phyloP scores from a whole-genome alignment of 1,140 invertebrate genomes.

The Bombus vancouverensis region DNA sequence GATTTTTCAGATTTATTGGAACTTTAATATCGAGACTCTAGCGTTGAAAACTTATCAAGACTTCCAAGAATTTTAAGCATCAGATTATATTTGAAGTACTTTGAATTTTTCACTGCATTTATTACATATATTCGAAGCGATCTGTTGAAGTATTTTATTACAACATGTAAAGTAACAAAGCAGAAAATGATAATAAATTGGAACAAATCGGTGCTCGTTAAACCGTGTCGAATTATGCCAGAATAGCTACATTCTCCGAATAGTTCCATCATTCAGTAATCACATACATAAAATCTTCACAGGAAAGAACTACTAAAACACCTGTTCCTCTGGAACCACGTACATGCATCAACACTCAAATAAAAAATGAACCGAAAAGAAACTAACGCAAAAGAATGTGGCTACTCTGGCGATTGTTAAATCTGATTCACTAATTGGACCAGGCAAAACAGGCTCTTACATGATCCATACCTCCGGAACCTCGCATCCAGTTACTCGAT shows the following conservation, averaged over 20 bases:
- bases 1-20: background rate
- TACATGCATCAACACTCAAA: too few relatives aligned
- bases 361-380: too few relatives aligned
- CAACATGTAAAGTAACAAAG: background rate
- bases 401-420: background rate
- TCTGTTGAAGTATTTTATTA: too few relatives aligned
- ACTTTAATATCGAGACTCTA: background rate
- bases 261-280: background rate
- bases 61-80: background rate
- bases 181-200: background rate
- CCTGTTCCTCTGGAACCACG: background rate
- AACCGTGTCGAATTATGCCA: background rate
- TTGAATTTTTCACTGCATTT: background rate
- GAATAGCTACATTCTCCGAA: background rate
- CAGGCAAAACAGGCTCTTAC: background rate
- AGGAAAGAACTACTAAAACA: background rate
- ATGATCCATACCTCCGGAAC: background rate
- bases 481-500: constrained; percentile 12
- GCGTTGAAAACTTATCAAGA: background rate
- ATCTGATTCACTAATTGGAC: background rate
- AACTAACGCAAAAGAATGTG: background rate
- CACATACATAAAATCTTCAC: too few relatives aligned
- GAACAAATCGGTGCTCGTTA: background rate
- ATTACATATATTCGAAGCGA: background rate
- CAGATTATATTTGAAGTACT: background rate